These are phyloP conservation scores for Alectura lathami DNA, from an alignment of 2,113 vertebrate genomes.

Conservation along the genomic window DNA sequence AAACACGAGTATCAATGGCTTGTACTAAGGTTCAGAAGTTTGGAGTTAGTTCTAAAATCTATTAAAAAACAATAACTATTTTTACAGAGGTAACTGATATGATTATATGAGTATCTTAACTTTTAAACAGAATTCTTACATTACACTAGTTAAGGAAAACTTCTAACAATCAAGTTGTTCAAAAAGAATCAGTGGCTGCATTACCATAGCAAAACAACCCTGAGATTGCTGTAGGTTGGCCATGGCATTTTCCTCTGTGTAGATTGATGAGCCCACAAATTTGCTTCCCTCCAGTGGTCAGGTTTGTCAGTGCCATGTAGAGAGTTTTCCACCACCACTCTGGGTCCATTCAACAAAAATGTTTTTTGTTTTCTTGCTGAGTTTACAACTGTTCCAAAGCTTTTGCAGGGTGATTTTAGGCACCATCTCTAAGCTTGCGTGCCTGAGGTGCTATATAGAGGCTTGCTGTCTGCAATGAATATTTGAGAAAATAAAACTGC, in stretches of 20 bases:
- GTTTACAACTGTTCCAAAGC: neutral
- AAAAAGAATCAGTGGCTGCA: neutral
- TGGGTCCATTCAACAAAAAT: neutral
- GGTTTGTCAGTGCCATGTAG: neutral
- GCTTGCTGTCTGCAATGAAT: neutral
- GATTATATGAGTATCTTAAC: neutral
- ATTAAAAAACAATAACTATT: neutral
- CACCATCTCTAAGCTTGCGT: neutral
- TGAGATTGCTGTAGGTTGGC: neutral
- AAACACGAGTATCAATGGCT: neutral
- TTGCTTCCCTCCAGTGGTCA: neutral
- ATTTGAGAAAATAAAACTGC: neutral
- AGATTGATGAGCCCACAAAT: neutral
- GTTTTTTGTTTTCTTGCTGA: neutral
- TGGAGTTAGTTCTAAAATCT: neutral
- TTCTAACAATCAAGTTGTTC: neutral
- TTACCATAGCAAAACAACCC: neutral
- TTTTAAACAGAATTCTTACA: neutral
- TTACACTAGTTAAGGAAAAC: neutral
- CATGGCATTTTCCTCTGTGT: neutral
- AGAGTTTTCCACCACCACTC: no score
- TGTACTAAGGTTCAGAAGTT: neutral
- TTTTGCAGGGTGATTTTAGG: neutral
- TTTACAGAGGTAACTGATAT: neutral
- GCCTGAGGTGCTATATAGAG: neutral